Evolutionary conservation across 2,888 invertebrate genomes (phyloP).

Genomic region (Patella caerulea): DNA sequence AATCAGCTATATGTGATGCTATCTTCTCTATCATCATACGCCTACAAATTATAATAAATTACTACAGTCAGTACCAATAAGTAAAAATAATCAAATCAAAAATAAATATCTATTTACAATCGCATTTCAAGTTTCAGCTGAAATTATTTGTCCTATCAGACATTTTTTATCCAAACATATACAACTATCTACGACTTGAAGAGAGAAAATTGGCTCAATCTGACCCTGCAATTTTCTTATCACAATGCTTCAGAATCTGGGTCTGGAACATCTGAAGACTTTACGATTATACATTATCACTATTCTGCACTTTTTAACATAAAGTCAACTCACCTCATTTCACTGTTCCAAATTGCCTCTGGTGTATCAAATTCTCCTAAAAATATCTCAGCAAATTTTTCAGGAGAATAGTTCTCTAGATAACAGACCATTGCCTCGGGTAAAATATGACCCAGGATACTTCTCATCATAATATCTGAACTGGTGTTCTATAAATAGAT

Average conservation of each 20-base stretch:
- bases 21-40: constrained; percentile 96
- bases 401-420: constrained; percentile 97
- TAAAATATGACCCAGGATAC: constrained; percentile 91
- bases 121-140: too few relatives aligned
- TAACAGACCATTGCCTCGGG: constrained; percentile 99
- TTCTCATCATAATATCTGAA: constrained; percentile 85
- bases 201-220: too few relatives aligned
- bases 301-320: neutral
- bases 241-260: too few relatives aligned
- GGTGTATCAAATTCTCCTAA: constrained; percentile 98
- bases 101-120: too few relatives aligned
- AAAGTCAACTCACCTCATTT: constrained; percentile 82
- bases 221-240: too few relatives aligned
- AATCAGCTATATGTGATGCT: constrained; percentile 97
- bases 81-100: too few relatives aligned
- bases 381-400: constrained; percentile 93
- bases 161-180: too few relatives aligned
- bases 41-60: constrained; percentile 71
- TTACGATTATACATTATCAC: too few relatives aligned
- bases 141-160: too few relatives aligned
- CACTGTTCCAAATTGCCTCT: constrained; percentile 98
- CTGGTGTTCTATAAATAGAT: constrained; percentile 49
- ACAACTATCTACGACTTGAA: too few relatives aligned
- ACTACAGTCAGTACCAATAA: too few relatives aligned
- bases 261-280: too few relatives aligned